Conservation (phyloP, 2,888 invertebrate genomes). For the Agrotis segetum region DNA sequence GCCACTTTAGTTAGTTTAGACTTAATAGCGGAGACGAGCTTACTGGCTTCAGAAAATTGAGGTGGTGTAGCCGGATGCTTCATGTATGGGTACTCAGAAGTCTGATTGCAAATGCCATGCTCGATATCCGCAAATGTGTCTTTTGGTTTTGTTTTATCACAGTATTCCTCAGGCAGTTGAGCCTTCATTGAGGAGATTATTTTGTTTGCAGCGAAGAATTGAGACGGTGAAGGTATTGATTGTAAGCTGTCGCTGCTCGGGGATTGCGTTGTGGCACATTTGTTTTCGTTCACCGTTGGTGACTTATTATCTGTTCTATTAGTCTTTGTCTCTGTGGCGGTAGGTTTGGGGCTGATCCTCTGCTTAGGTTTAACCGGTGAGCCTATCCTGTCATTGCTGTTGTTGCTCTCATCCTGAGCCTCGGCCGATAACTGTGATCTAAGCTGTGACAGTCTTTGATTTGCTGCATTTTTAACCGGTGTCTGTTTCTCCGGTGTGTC, state of each 20-base stretch:
- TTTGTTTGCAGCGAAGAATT: constrained; percentile 87
- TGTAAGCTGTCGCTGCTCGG: constrained; percentile 82
- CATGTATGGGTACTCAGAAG: constrained; percentile 84
- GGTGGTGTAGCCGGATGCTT: constrained; percentile 87
- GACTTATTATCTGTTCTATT: constrained; percentile 70
- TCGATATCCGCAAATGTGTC: constrained; percentile 88
- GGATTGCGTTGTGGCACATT: constrained; percentile 74
- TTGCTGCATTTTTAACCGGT: constrained; percentile 79
- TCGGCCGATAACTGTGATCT: constrained; percentile 76
- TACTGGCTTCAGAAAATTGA: constrained; percentile 87
- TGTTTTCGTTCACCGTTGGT: constrained; percentile 75
- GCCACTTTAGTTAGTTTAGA: constrained; percentile 81
- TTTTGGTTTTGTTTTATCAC: constrained; percentile 79
- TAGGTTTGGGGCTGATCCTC: constrained; percentile 70
- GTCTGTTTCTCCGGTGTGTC: constrained; percentile 57
- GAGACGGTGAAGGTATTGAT: constrained; percentile 83
- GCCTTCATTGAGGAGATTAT: constrained; percentile 88
- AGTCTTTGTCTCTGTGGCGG: constrained; percentile 70
- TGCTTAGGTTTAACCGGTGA: constrained; percentile 65
- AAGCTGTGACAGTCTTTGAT: constrained; percentile 76
- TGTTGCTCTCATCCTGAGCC: constrained; percentile 66
- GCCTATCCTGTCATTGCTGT: constrained; percentile 62
- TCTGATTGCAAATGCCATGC: constrained; percentile 84
- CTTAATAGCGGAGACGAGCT: constrained; percentile 86
- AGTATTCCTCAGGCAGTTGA: constrained; percentile 84